These are phyloP conservation scores for Tribolium freemani DNA, from an alignment of 2,888 invertebrate species.

Conservation along the genomic window DNA sequence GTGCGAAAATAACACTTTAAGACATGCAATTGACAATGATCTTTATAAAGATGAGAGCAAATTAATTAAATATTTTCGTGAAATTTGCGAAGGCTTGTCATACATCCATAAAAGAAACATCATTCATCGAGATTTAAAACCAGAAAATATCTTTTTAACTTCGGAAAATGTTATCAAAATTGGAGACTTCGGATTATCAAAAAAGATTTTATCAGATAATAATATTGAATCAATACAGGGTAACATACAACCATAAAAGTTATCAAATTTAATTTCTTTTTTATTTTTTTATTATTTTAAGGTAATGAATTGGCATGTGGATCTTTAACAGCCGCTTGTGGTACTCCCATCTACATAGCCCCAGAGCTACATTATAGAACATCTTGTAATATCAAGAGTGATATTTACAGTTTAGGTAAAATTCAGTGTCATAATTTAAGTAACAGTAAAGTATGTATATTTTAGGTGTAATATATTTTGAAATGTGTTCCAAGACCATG, in stretches of 20 bases:
- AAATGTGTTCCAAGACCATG: constrained; percentile 29
- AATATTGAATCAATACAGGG: neutral
- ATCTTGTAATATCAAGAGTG: constrained; percentile 13
- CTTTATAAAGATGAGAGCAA: constrained; percentile 21
- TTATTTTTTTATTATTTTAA: constrained; percentile 3
- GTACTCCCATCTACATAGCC: constrained; percentile 23
- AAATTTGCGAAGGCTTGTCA: constrained; percentile 33
- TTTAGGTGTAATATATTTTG: constrained; percentile 28
- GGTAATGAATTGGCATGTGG: constrained; percentile 2
- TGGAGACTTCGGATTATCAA: constrained; percentile 32
- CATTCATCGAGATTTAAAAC: constrained; percentile 29
- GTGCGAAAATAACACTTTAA: constrained; percentile 15
- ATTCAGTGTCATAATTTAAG: neutral
- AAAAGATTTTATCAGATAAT: constrained; percentile 9
- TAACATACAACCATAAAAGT: neutral
- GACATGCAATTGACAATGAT: constrained; percentile 12
- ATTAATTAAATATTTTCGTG: constrained; percentile 24
- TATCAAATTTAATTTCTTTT: neutral
- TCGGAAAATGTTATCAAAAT: constrained; percentile 24
- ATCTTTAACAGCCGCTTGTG: constrained; percentile 14
- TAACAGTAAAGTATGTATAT: neutral
- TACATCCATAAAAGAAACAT: constrained; percentile 15
- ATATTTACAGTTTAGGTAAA: constrained; percentile 30
- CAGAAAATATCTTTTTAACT: constrained; percentile 32
- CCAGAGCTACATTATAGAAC: constrained; percentile 2